Percentiles rank a stretch among this genome's conserved stretches.
These are phyloP conservation scores for Dinomys branickii DNA, from an alignment of 2,113 vertebrate genomes.

Conservation along the genomic window DNA sequence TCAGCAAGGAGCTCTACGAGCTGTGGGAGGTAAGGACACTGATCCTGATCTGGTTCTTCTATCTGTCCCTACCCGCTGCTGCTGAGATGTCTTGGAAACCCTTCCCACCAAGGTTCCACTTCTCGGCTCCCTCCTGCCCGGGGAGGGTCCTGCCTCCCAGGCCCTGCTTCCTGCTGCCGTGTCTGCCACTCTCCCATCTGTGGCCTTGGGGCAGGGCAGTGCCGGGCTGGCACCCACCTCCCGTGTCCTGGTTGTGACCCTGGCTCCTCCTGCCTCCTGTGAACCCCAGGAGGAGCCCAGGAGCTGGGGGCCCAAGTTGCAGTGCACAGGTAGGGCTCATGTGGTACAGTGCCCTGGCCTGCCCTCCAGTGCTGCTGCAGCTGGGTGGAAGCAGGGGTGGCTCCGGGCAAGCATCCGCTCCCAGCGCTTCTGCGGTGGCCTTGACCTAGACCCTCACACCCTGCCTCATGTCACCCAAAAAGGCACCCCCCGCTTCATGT, in stretches of 20 bases:
- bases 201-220: neutral
- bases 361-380: neutral
- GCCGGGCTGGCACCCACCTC: neutral
- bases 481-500: neutral
- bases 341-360: accelerated
- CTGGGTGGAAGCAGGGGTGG: neutral
- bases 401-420: accelerated
- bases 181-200: neutral
- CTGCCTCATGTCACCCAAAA: neutral
- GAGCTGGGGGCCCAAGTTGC: neutral
- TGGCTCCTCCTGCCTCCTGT: neutral
- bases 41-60: neutral
- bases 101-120: accelerated
- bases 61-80: neutral
- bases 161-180: neutral
- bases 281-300: neutral
- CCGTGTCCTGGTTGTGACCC: neutral
- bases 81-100: neutral
- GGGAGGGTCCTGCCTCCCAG: neutral
- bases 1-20: constrained; percentile 92
- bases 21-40: constrained; percentile 93
- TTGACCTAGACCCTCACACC: neutral
- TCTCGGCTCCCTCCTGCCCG: neutral
- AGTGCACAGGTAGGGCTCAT: too few relatives aligned
- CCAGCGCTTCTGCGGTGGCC: neutral